phyloP scores from a whole-genome alignment of 2,113 vertebrate genomes.

The Cryptotis parvus region DNA sequence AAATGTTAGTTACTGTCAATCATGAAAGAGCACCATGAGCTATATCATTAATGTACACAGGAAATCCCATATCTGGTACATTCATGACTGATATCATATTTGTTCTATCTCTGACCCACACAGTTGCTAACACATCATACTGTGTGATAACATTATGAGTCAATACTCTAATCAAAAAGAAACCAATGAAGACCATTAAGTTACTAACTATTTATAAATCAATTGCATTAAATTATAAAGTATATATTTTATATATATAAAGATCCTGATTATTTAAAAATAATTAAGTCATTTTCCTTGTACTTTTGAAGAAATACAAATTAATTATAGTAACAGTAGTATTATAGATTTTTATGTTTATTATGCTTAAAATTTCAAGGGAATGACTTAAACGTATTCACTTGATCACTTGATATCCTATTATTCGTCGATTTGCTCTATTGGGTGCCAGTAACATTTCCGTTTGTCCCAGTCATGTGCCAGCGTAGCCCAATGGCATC shows the following conservation, averaged over 20 bases:
- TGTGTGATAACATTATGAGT: not conserved
- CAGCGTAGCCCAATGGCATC: no score
- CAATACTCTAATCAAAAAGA: not conserved
- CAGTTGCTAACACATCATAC: no score
- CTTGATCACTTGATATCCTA: no score
- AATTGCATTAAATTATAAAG: not conserved
- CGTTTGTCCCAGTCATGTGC: no score
- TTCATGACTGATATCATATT: not conserved
- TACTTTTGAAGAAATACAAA: not conserved
- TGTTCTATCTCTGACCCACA: not conserved
- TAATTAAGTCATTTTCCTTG: not conserved
- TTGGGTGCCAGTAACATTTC: no score
- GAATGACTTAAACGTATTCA: no score
- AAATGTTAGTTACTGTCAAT: not conserved
- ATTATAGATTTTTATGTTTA: no score
- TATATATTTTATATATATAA: not conserved
- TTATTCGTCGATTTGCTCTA: no score
- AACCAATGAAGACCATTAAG: not conserved
- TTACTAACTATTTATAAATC: not conserved
- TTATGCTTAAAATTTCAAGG: no score
- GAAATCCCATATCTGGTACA: not conserved
- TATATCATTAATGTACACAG: not conserved
- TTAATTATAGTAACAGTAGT: no score
- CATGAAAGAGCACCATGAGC: not conserved
- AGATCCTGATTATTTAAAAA: slow-evolving; percentile 3